Evolutionary conservation across 92 coral and sea anemone species (phyloP).

Genomic region (Parazoanthus atlanticus): DNA sequence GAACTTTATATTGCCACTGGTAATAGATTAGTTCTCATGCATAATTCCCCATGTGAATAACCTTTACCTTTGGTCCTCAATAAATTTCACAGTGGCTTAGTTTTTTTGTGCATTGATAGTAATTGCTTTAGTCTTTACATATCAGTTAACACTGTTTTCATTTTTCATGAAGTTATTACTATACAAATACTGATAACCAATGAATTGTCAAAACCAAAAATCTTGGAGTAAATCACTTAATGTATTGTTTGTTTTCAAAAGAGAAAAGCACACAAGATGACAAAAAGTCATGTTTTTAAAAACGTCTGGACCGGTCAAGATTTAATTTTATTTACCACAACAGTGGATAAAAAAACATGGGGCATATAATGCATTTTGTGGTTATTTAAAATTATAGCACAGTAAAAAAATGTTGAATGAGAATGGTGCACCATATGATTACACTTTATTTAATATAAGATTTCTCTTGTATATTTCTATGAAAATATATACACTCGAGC

Average conservation of each 20-base stretch:
- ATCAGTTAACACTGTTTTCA: not conserved
- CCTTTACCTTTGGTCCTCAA: not conserved
- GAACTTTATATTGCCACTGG: not conserved
- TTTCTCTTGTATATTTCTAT: not conserved
- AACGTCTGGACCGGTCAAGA: not conserved
- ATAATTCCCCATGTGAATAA: too few species aligned
- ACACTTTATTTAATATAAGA: not conserved
- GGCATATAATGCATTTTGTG: not conserved
- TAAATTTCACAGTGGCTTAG: not conserved
- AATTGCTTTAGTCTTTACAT: too few species aligned
- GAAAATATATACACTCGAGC: too few species aligned
- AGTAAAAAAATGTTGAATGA: not conserved
- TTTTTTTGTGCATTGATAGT: not conserved
- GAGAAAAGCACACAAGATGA: constrained; percentile 2
- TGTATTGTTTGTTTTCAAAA: constrained; percentile 6
- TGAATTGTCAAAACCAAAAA: not conserved
- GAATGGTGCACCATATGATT: not conserved
- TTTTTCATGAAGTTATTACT: not conserved
- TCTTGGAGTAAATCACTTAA: not conserved
- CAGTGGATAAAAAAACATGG: not conserved
- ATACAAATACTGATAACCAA: constrained; percentile 10
- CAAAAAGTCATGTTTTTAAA: not conserved
- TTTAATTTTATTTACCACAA: not conserved
- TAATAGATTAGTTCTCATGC: not conserved
- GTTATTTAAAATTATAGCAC: not conserved